Percentiles rank a stretch among this genome's conserved stretches.
Conservation (phyloP, 2,888 invertebrate genomes). For the Muschampia plurimacula region DNA sequence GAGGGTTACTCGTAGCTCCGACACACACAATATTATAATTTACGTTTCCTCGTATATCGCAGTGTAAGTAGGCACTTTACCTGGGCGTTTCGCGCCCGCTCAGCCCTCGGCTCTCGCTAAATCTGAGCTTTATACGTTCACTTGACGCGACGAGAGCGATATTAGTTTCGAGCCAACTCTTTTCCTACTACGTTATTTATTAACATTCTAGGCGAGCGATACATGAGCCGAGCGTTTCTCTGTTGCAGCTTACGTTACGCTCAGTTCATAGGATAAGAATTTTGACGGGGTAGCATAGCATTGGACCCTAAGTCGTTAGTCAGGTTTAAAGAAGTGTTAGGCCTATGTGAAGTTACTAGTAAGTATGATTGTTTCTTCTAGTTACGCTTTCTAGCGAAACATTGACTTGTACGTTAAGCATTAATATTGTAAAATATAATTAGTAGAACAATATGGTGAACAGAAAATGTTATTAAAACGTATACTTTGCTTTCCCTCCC, state of each 20-base stretch:
- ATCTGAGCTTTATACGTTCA: slow-evolving; percentile 86
- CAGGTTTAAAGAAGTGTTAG: not conserved
- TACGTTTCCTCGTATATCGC: slow-evolving; percentile 85
- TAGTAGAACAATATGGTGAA: not conserved
- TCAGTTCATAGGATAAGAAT: slow-evolving; percentile 15
- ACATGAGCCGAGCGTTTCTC: slow-evolving; percentile 40
- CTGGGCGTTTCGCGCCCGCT: slow-evolving; percentile 82
- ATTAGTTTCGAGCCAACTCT: slow-evolving; percentile 83
- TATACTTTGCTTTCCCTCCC: not conserved
- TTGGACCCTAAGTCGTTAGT: not conserved
- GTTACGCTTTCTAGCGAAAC: not conserved
- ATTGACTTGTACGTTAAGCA: not conserved
- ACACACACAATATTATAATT: slow-evolving; percentile 86
- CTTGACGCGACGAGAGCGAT: slow-evolving; percentile 84
- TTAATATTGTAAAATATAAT: not conserved
- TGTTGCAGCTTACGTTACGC: slow-evolving; percentile 30
- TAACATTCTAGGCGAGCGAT: slow-evolving; percentile 67
- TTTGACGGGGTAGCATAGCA: not conserved
- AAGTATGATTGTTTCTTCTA: not conserved
- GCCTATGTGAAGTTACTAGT: not conserved
- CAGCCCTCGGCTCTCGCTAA: slow-evolving; percentile 83
- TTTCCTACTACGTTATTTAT: slow-evolving; percentile 83
- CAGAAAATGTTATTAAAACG: not conserved
- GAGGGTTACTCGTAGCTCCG: slow-evolving; percentile 74
- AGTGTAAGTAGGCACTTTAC: slow-evolving; percentile 84